A percentile compares a stretch with the other conserved stretches of the same genome.
Evolutionary conservation across 2,113 vertebrate genomes (phyloP).

Genomic region (Plecotus auritus): DNA sequence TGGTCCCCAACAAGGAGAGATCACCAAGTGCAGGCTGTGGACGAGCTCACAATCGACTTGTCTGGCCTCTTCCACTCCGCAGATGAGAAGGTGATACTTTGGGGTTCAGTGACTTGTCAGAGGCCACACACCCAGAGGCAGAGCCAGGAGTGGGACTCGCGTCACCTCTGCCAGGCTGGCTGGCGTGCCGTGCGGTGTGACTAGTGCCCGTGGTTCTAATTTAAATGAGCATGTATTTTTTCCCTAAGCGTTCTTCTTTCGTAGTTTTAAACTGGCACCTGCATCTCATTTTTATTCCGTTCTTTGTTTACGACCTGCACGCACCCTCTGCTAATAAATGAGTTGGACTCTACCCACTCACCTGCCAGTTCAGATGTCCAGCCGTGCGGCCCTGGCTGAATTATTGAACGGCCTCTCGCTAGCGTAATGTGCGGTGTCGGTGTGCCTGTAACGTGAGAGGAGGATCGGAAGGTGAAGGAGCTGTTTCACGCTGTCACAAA

Average conservation of each 20-base stretch:
- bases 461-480: background rate
- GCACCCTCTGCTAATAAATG: background rate
- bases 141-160: background rate
- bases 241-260: background rate
- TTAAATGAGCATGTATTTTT: background rate
- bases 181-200: fast-evolving
- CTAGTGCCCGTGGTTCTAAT: background rate
- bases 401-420: conserved; percentile 32
- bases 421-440: background rate
- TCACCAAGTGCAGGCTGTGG: background rate
- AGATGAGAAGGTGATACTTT: background rate
- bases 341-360: background rate
- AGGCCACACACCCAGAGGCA: background rate
- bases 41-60: background rate
- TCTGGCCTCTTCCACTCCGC: background rate
- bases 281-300: background rate
- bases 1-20: background rate
- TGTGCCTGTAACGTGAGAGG: conserved; percentile 46
- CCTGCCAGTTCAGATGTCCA: background rate
- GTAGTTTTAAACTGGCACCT: background rate
- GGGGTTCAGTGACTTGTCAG: conserved; percentile 1
- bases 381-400: background rate
- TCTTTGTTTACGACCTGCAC: background rate
- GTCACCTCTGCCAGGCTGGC: background rate
- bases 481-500: background rate